Evolutionary conservation across 2,113 vertebrate species (phyloP), one percentile per base, ranked within the genome.

Genomic region (Chloebia gouldiae): DNA sequence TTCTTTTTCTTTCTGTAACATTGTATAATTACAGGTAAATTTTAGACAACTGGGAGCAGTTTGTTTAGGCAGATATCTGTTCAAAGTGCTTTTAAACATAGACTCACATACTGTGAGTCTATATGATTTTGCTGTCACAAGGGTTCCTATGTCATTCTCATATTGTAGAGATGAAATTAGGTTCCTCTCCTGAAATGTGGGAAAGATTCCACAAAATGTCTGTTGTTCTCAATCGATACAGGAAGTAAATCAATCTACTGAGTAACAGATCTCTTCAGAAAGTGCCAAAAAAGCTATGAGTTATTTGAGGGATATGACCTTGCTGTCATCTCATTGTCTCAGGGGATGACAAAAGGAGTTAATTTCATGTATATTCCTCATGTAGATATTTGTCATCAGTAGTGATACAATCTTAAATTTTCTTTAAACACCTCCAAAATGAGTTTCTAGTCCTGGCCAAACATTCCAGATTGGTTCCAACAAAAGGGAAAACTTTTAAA

Each of bases 1-100:
- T 80, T 56, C 37, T 97, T 66, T 91, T 54, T 40, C 89, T 92
- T 97, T 93, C 25, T 96, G 16, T 51, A 81, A 89, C 33, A 40
- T 65, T 95, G 50, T 79, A 44, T 18, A 31, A 40, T 8, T 70
- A n/a, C 22, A 31, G 35, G 40, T 70, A 84, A 81, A 84, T 75
- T 78, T 64, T 59, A 75, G 51, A 70, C 11, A 22, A 9, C 45
- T 57, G 47, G 24, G 49, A 76, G 15, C 40, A 73, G 35, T 75
- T 82, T 86, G 21, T 53, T 88, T 80, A 47, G 73, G 51, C 12
- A 76, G 35, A 50, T 80, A 81, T 60, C 24, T 45, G 15, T 59
- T 84, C 37, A 53, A 73, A 85, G 25, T 47, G 40, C 54, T 78
- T 88, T 92, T 78, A 81, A 81, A 53, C 7, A 28, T 11, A 33